Base-by-base conservation (phyloP, 2,113 vertebrate genomes). In the Craseonycteris thonglongyai region DNA sequence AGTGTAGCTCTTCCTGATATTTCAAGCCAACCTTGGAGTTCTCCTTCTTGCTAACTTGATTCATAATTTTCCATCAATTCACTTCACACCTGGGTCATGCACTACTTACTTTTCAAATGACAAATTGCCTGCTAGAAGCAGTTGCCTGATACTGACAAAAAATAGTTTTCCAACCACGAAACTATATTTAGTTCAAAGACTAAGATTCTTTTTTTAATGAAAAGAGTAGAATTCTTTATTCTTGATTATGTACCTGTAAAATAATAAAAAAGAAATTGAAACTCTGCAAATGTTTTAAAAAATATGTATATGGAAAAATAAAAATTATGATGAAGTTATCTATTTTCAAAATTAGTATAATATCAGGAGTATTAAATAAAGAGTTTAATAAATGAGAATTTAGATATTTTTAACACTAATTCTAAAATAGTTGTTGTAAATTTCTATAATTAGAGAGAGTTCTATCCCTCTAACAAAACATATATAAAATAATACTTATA, bases 91-190 rank as follows among this genome's bases (percentile, higher is more conserved):
- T 72, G 75, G 63, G 69, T 28, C 42, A 68, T 61, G 90, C 76
- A 68, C 86, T 63, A 84, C 86, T 90, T 94, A 19, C 72, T 83
- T 72, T 35, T 94, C 76, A 94, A 78, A 92, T 95, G 92, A 96
- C 68, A 94, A 68, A 90, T 90, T 83, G 56, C 49, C 66, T 90
- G 58, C 66, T 90, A 68, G 61, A 71, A 90, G 76, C 76, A 54
- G 56, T 78, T 93, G 69, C 24, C 40, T 54, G 35, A 93, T 68
- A 74, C 30, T 87, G 76, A 90, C 81, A 83, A 91, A 95, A 76
- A 78, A 10, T 83, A 72, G 2, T 21, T 95, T 90, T 92, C 42
- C 69, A 90, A 66, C 47, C n/a, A 56, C 78, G 45, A 79, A 65
- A 38, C 61, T 94, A 61, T 80, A 71, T 92, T 85, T 81, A 76